Conservation (phyloP, 2,797 vertebrate species). For the Otolemur crassicaudatus region DNA sequence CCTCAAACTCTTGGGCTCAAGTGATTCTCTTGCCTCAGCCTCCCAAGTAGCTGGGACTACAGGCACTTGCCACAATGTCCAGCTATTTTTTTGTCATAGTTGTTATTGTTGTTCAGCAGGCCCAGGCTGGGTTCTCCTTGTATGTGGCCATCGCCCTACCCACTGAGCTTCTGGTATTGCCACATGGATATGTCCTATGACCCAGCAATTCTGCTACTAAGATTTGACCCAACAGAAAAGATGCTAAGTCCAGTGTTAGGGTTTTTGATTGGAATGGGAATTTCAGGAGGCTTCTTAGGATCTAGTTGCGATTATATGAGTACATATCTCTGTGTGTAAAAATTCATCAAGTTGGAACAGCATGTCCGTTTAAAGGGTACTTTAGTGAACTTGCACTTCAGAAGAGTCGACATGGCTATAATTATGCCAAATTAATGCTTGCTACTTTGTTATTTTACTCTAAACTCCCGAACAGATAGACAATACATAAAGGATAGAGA, state of each 20-base stretch:
- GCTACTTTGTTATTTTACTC: constrained; percentile 56
- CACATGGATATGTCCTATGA: background rate
- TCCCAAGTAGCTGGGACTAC: no score
- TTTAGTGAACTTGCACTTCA: background rate
- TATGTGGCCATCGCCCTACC: no score
- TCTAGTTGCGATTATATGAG: background rate
- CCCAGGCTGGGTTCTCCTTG: no score
- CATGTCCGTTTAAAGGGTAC: background rate
- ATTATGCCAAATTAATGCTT: background rate
- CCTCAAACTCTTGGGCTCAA: no score
- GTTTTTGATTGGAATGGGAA: background rate
- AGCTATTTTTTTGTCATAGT: no score
- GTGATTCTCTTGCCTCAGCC: no score
- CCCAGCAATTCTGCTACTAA: background rate
- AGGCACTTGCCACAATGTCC: no score
- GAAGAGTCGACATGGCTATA: background rate
- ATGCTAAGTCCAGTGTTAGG: background rate
- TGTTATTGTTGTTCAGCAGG: no score
- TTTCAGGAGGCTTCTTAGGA: background rate
- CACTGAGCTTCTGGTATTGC: no score
- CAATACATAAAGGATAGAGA: constrained; percentile 95
- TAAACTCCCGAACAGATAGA: constrained; percentile 89
- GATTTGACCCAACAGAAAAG: background rate
- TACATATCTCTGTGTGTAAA: background rate
- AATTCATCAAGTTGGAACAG: background rate